Evolutionary conservation across 1,140 invertebrate genomes (phyloP).

Genomic region (Aleiodes sp.): DNA sequence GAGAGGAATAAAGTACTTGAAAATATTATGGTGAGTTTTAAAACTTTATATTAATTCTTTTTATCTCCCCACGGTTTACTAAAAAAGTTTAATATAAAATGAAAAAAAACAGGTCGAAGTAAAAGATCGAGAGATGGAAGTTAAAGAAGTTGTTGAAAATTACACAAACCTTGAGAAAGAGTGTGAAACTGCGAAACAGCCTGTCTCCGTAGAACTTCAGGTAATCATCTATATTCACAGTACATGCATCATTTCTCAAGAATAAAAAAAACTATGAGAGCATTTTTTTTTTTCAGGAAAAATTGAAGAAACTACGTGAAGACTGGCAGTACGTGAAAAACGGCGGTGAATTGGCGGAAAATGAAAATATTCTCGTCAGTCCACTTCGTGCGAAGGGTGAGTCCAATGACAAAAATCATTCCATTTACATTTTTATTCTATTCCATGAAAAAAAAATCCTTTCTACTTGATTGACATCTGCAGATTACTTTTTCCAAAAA

Average conservation of each 20-base stretch:
- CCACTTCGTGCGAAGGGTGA: slow-evolving; percentile 47
- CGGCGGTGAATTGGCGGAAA: slow-evolving; percentile 51
- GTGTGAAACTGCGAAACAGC: slow-evolving; percentile 69
- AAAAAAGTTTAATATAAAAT: no score
- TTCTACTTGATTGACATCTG: no score
- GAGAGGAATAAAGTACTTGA: slow-evolving; percentile 69
- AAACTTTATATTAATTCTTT: slow-evolving; percentile 2
- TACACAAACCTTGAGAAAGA: slow-evolving; percentile 75
- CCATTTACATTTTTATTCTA: background rate
- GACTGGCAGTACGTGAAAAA: slow-evolving; percentile 71
- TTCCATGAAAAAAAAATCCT: background rate
- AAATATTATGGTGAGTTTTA: slow-evolving; percentile 68
- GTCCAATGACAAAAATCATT: slow-evolving; percentile 15
- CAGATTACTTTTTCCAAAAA: no score
- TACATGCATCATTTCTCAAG: no score
- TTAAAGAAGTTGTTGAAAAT: slow-evolving; percentile 75
- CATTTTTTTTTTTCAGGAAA: slow-evolving; percentile 62
- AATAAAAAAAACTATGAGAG: no score
- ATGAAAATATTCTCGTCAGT: slow-evolving; percentile 32
- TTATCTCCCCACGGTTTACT: no score
- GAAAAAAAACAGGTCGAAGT: slow-evolving; percentile 66
- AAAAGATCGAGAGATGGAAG: slow-evolving; percentile 70
- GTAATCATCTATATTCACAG: slow-evolving; percentile 46
- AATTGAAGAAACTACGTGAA: slow-evolving; percentile 69
- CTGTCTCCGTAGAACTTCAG: slow-evolving; percentile 69